Percentiles rank a stretch among this genome's conserved stretches.
These are phyloP conservation scores for Leptinotarsa tumamoca DNA, from an alignment of 2,888 invertebrate species.

Conservation along the genomic window DNA sequence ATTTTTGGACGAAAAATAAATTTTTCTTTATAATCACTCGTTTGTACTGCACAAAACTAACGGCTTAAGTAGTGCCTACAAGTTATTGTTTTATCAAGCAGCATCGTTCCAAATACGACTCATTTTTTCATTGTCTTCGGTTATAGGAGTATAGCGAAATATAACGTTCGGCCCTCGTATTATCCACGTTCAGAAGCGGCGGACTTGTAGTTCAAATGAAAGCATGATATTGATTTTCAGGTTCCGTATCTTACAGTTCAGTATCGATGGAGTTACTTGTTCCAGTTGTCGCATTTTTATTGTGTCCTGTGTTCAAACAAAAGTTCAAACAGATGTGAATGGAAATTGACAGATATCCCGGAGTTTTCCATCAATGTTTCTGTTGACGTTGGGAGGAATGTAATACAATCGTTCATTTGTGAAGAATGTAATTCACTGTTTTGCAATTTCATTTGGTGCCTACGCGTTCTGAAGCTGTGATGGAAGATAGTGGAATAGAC, in stretches of 20 bases:
- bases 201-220: background rate
- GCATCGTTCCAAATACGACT: no score
- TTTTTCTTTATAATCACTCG: no score
- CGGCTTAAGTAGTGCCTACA: no score
- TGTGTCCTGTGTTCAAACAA: background rate
- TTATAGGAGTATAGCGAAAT: background rate
- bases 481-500: constrained; percentile 71
- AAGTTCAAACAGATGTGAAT: background rate
- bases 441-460: constrained; percentile 15
- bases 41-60: no score
- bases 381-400: background rate
- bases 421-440: constrained; percentile 22
- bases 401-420: background rate
- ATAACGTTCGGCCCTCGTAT: background rate
- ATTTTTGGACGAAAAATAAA: no score
- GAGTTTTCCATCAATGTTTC: background rate
- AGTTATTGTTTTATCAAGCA: no score
- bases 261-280: constrained; percentile 9
- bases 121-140: background rate
- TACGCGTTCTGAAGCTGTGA: constrained; percentile 44
- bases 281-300: constrained; percentile 3
- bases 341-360: background rate
- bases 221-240: constrained; percentile 6
- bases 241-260: background rate
- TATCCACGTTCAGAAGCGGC: background rate